phyloP scores from a whole-genome alignment of 2,888 invertebrate species.

The Chrysolina americana region DNA sequence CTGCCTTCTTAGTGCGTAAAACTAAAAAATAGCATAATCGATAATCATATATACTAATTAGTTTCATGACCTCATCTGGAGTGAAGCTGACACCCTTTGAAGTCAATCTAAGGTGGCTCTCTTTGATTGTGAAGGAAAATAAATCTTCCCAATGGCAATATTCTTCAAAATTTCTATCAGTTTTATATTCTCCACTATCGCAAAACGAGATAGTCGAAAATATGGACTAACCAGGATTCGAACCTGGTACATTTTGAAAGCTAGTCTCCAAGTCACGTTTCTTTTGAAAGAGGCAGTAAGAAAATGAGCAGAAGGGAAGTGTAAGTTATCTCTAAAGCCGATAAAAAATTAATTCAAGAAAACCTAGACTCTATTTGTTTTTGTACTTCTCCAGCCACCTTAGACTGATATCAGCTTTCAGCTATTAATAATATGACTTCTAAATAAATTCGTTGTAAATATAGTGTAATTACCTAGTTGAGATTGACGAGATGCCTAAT shows the following conservation, averaged over 20 bases:
- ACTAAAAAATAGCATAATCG: constrained; percentile 2
- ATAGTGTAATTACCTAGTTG: constrained; percentile 25
- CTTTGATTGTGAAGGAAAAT: too few relatives aligned
- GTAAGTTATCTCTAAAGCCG: too few relatives aligned
- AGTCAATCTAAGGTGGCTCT: neutral
- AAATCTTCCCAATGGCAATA: too few relatives aligned
- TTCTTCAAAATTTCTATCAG: neutral
- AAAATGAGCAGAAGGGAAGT: too few relatives aligned
- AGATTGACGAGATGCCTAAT: constrained; percentile 26
- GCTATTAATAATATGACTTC: neutral
- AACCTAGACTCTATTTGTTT: neutral
- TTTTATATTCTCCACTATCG: too few relatives aligned
- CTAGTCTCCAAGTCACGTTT: too few relatives aligned
- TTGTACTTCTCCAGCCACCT: neutral
- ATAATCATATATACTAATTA: constrained; percentile 6
- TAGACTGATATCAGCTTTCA: neutral
- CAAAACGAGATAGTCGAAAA: too few relatives aligned
- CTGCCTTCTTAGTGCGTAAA: constrained; percentile 15
- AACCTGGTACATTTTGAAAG: too few relatives aligned
- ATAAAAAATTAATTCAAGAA: too few relatives aligned
- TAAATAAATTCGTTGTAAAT: constrained; percentile 19
- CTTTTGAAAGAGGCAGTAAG: too few relatives aligned
- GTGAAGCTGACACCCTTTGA: neutral
- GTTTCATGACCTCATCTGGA: neutral
- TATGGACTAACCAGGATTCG: too few relatives aligned